Percentiles rank a stretch among this genome's conserved stretches.
These are phyloP conservation scores for Microctenopoma stevenorrisi DNA, from an alignment of 2,797 vertebrate genomes.

Conservation along the genomic window DNA sequence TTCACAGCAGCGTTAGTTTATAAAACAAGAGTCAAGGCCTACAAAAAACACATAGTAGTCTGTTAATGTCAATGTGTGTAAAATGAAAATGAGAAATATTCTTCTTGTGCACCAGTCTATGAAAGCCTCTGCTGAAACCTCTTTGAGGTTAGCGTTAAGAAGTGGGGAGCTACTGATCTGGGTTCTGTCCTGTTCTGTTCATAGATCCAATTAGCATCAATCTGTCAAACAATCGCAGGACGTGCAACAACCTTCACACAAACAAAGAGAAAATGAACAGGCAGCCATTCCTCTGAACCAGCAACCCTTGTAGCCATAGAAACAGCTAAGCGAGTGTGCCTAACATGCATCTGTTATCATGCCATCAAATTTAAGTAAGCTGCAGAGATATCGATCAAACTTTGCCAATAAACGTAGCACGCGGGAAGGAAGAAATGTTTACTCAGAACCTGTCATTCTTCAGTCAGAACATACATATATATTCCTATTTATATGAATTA, in stretches of 20 bases:
- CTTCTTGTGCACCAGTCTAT: constrained; percentile 19
- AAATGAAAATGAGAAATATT: constrained; percentile 10
- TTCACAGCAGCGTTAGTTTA: constrained; percentile 68
- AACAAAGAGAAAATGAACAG: constrained; percentile 23
- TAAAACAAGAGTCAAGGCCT: constrained; percentile 31
- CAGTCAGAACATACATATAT: constrained; percentile 36
- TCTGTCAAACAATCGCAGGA: constrained; percentile 44
- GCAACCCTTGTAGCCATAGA: constrained; percentile 31
- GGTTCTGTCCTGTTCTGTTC: constrained; percentile 5
- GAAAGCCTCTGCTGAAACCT: constrained; percentile 16
- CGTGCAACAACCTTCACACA: constrained; percentile 58
- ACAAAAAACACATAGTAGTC: constrained; percentile 46
- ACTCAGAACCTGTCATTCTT: constrained; percentile 33
- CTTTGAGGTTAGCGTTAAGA: constrained; percentile 29
- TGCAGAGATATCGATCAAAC: constrained; percentile 35
- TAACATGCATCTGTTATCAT: constrained; percentile 64
- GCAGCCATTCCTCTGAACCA: constrained; percentile 21
- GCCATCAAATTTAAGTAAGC: constrained; percentile 53
- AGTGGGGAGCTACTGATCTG: constrained; percentile 21
- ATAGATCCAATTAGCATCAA: constrained; percentile 25
- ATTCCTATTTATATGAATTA: constrained; percentile 34
- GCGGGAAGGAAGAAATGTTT: constrained; percentile 24
- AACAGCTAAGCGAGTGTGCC: constrained; percentile 39
- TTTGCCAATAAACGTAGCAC: constrained; percentile 41
- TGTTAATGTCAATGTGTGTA: constrained; percentile 32